Evolutionary conservation across 53 echinoderm and acorn worm species (phyloP), one percentile per base, ranked within the genome.

Genomic region (Paracentrotus lividus): DNA sequence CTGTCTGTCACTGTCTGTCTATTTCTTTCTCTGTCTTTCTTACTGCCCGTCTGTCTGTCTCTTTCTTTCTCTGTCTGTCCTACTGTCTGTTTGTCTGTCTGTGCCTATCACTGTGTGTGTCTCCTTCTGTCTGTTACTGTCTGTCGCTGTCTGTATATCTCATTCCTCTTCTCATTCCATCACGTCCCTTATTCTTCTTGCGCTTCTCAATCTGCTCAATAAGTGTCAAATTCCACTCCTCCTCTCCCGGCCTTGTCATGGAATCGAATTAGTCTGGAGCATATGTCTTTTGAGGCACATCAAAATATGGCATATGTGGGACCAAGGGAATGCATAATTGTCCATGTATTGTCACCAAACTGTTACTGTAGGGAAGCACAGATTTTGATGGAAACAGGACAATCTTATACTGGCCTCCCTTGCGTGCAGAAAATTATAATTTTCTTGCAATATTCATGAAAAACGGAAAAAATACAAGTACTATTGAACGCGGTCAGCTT

Each of bases 201-300:
- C n/a, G n/a, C n/a, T n/a, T n/a, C n/a, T n/a, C n/a, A n/a, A n/a
- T n/a, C n/a, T 15, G 1, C 33, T 20, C 18, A 32, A 32, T 24
- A n/a, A 86, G 86, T 86, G 86, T 56, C 86, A 34, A 47, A 32
- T 86, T 38, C 55, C 86, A 55, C 86, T 86, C 57, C 34, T 86
- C 85, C 5, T 54, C 86, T 1, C 56, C 38, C 10, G 6, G 4
- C 38, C 86, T 81, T 47, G 81, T 10, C 26, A n/a, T 47, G 18
- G 47, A 81, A 47, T 77, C 44, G 24, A 77, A 77, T 81, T 81
- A 47, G 81, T 81, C 81, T 81, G 49, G 24, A n/a, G 49, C 44
- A 81, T 81, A 47, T 45, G 81, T 47, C 81, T 81, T 81, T 26
- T 47, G 27, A 47, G 49, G 47, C 45, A 26, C 81, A 47, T 23